A percentile compares a stretch with the other conserved stretches of the same genome.
phyloP scores from a whole-genome alignment of 2,888 invertebrate species.

The Cyclophora punctaria region DNA sequence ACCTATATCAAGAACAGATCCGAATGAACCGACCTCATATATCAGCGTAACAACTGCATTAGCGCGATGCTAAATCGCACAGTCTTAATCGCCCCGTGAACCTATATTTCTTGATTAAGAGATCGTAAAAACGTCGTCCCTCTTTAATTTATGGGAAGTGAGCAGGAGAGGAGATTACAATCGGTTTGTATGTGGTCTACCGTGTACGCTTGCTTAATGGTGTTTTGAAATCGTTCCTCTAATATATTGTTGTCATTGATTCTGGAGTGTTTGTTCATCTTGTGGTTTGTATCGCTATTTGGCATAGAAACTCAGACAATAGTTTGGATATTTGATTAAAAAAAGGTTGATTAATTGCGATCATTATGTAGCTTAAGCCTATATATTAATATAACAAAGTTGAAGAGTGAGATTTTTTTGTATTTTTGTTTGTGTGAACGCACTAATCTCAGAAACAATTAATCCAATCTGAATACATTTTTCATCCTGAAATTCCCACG shows the following conservation, averaged over 20 bases:
- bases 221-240: conserved; percentile 1
- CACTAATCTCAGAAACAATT: too few relatives aligned
- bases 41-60: conserved; percentile 62
- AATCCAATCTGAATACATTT: too few relatives aligned
- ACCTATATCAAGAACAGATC: conserved; percentile 26
- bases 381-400: too few relatives aligned
- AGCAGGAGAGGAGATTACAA: conserved; percentile 47
- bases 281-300: too few relatives aligned
- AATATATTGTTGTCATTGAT: neutral
- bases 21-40: conserved; percentile 25
- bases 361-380: too few relatives aligned
- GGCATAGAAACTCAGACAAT: too few relatives aligned
- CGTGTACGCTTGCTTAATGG: conserved; percentile 7
- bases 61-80: conserved; percentile 54
- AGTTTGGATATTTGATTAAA: too few relatives aligned
- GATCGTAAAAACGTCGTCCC: conserved; percentile 68
- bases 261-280: too few relatives aligned
- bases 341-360: too few relatives aligned
- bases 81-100: conserved; percentile 57
- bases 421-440: too few relatives aligned
- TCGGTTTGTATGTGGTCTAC: conserved; percentile 25
- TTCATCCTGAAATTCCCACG: too few relatives aligned
- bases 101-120: conserved; percentile 68
- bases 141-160: conserved; percentile 49
- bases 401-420: too few relatives aligned